Base-by-base conservation (phyloP, 2,113 vertebrate genomes). In the Brachyistius frenatus region DNA sequence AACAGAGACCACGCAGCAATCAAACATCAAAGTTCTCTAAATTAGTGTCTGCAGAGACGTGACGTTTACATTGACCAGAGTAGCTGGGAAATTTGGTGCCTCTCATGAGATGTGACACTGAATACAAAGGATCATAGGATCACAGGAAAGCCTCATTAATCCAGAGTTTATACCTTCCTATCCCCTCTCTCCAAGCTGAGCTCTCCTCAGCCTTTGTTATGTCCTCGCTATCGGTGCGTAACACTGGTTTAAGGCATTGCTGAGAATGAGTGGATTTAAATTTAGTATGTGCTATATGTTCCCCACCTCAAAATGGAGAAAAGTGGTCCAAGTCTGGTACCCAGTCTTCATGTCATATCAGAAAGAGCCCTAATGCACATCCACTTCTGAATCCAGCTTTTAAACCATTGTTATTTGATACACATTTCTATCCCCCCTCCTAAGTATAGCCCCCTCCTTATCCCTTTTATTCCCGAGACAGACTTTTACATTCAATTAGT, bases 91-190 rank as follows among this genome's bases (percentile, higher is more conserved):
- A 41, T 55, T 41, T 1, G 49, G 73, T 61, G 61, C 62, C 82
- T 62, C 70, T 81, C 58, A 71, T 30, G 5, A 87, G 85, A 84
- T 64, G 52, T 78, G 73, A 86, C 66, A 78, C 53, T 23, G 37
- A 80, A 75, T 41, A 78, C 83, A 85, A 86, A 76, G 71, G 70
- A 66, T 81, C 76, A 68, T 15, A 55, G 44, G 78, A 78, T 84
- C 75, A 78, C 37, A 83, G 46, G 60, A 74, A 85, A 76, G 47
- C 66, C 69, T 64, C 41, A 62, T 64, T 84, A 87, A 78, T 86
- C 66, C 76, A 78, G 65, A 79, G 73, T 61, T 70, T 49, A 58
- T 41, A 84, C 36, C 41, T 37, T 50, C 35, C 60, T 32, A 31
- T 36, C 44, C 33, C 41, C 3, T 46, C 56, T 13, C 44, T 57